Evolutionary conservation across 2,888 invertebrate genomes (phyloP).

Genomic region (Pachycephus smyrnensis): DNA sequence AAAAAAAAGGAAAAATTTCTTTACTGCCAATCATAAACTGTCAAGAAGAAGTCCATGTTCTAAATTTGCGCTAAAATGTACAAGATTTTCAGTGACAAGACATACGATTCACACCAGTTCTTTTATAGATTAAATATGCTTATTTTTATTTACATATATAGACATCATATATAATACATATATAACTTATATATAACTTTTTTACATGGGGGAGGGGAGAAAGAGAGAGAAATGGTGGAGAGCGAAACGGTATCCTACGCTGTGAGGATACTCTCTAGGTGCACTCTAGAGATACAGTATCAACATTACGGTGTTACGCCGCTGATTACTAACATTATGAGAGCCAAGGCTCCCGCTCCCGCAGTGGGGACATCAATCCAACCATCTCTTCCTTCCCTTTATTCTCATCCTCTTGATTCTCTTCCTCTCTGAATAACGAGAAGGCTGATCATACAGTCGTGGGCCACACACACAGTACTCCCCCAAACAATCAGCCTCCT

Average conservation of each 20-base stretch:
- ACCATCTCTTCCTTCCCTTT: not conserved
- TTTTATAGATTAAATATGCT: too few relatives aligned
- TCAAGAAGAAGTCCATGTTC: too few relatives aligned
- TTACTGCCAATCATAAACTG: too few relatives aligned
- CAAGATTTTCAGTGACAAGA: too few relatives aligned
- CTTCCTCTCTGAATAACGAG: not conserved
- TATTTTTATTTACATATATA: too few relatives aligned
- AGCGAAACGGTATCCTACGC: not conserved
- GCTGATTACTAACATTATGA: conserved; percentile 6
- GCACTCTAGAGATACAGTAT: not conserved
- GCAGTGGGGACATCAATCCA: not conserved
- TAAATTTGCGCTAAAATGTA: too few relatives aligned
- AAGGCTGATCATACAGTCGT: not conserved
- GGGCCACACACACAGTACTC: not conserved
- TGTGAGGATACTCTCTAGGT: not conserved
- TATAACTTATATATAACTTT: too few relatives aligned
- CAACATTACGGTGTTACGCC: conserved; percentile 5
- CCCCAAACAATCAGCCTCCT: not conserved
- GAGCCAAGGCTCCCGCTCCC: conserved; percentile 2
- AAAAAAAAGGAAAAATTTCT: too few relatives aligned
- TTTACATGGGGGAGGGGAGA: too few relatives aligned
- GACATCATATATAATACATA: too few relatives aligned
- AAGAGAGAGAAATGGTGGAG: not conserved
- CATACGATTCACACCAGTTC: too few relatives aligned
- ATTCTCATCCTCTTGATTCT: not conserved